Evolutionary conservation across 2,113 vertebrate species (phyloP).

Genomic region (Piaya cayana): DNA sequence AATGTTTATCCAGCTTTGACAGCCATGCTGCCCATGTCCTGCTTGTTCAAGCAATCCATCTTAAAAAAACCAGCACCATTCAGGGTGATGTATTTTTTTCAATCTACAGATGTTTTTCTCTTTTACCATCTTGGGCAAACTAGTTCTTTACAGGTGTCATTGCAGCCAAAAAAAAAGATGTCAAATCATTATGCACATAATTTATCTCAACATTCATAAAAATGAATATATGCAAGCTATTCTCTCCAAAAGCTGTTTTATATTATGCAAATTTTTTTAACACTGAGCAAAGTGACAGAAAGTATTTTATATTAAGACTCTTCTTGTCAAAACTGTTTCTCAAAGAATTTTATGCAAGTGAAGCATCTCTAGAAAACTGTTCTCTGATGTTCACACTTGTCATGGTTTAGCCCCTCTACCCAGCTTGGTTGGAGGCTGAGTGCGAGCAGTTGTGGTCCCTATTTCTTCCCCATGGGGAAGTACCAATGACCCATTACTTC

Average conservation of each 20-base stretch:
- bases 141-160: not conserved
- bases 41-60: not conserved
- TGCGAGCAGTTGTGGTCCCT: no score
- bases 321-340: conserved; percentile 58
- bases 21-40: not conserved
- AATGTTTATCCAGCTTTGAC: not conserved
- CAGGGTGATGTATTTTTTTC: not conserved
- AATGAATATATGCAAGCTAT: conserved; percentile 61
- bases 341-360: conserved; percentile 37
- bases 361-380: conserved; percentile 22
- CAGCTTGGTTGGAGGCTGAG: no score
- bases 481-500: no score
- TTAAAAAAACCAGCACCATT: not conserved
- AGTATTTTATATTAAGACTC: conserved; percentile 59
- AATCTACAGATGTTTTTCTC: not conserved
- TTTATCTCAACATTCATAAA: conserved; percentile 48
- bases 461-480: no score
- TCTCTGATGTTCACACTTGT: conserved; percentile 2
- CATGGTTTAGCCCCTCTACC: no score
- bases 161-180: conserved; percentile 4
- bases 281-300: conserved; percentile 58
- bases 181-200: conserved; percentile 28
- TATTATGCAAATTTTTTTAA: conserved; percentile 58
- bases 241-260: conserved; percentile 53
- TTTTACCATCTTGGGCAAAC: not conserved